Evolutionary conservation across 1,140 invertebrate genomes (phyloP), one percentile per base, ranked within the genome.

Genomic region (Drosophila malerkotliana): DNA sequence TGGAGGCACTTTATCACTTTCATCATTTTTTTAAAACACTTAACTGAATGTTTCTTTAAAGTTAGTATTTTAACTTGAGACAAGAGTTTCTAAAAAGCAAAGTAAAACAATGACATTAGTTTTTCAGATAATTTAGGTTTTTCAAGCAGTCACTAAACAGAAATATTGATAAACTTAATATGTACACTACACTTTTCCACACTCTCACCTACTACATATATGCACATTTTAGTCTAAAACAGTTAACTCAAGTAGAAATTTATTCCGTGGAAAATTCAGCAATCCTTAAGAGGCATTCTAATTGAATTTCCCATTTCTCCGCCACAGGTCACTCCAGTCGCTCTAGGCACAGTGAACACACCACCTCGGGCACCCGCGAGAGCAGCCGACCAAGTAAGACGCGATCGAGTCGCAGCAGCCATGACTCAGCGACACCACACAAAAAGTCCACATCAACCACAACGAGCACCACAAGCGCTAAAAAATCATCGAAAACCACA

Each of bases 271-370:
- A 47, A 4, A 2, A 37, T 37, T 37, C 34, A 4, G 3, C 2
- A 37, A 37, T 4, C 9, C 26, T 52, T 51, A 34, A 10, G 9
- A 3, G 1, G 14, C 2, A 14, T 52, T 52, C 24, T 67, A 37
- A 69, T 59, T 0, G 12, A 8, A 32, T 51, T 1, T 30, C 54
- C 39, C 0, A 7, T 21, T 14, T 21, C 41, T 8, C 45, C 32
- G 6, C 34, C 34, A 53, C 66, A 91, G 89, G 84, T 91, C 89
- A 91, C 89, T 91, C 89, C 72, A 91, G 89, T 82, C 83, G 83
- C 84, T 88, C 84, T 66, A 87, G 83, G 58, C 83, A 79, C 66
- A 88, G 76, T 77, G 83, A 87, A 49, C 75, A 63, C 37, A 51
- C 68, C 21, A 15, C 61, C 18, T 39, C 79, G 9, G 79, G 52